Conservation (phyloP, 2,797 vertebrate genomes). For the Acanthurus leucopareius region DNA sequence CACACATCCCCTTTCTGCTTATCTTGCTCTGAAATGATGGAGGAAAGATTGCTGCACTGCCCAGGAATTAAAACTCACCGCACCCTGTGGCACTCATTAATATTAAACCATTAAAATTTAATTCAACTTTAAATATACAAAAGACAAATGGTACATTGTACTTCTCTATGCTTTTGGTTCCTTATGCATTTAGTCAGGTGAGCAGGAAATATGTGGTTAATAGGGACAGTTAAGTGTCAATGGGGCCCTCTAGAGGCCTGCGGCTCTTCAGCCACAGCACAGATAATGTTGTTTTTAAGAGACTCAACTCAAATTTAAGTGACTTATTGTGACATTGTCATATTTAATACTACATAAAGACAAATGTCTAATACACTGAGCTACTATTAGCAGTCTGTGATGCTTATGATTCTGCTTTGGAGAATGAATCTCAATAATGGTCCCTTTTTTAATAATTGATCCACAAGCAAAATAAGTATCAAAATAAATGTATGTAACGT, state of each 20-base stretch:
- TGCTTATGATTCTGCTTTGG: slow-evolving; percentile 1
- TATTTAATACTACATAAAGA: neutral
- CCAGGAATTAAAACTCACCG: neutral
- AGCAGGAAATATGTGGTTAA: slow-evolving; percentile 7
- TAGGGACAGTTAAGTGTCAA: slow-evolving; percentile 13
- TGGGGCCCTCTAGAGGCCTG: slow-evolving; percentile 26
- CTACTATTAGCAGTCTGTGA: slow-evolving; percentile 27
- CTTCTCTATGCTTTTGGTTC: slow-evolving; percentile 3
- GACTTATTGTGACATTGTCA: neutral
- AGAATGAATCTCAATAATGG: neutral
- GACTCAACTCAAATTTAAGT: slow-evolving; percentile 9
- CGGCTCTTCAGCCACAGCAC: neutral
- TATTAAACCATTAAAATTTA: slow-evolving; percentile 3
- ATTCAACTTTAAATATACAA: neutral
- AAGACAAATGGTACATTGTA: slow-evolving; percentile 2
- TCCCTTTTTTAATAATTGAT: slow-evolving; percentile 13
- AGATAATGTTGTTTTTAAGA: neutral
- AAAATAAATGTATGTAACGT: too few species aligned
- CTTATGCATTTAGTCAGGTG: slow-evolving; percentile 11
- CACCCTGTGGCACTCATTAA: slow-evolving; percentile 8
- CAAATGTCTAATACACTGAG: slow-evolving; percentile 21
- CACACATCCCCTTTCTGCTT: neutral
- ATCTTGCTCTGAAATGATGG: slow-evolving; percentile 8
- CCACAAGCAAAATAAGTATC: neutral
- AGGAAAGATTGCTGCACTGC: neutral